Evolutionary conservation across 2,113 vertebrate species (phyloP), one percentile per base, ranked within the genome.

Genomic region (Chauna torquata): DNA sequence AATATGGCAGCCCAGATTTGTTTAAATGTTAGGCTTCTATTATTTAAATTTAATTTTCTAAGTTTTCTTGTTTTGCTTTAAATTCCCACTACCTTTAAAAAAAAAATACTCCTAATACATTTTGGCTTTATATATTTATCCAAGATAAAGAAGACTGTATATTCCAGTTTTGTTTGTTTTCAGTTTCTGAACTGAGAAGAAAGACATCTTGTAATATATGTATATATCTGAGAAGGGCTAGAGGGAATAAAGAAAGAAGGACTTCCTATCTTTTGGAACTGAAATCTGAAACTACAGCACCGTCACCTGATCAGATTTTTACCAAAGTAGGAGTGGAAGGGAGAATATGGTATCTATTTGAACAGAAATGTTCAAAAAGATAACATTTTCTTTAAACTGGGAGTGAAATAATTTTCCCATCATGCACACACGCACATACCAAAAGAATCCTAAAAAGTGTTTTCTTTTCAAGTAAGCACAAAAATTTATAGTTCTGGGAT

Each of bases 351-450:
- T 8, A 50, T 85, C 13, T 59, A 22, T 59, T 76, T 61, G 65
- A 89, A 84, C 30, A 92, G 27, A 65, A 85, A 85, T n/a, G 6
- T 79, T 92, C 36, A 71, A 40, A 69, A 84, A 92, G 50, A 11
- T 49, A 36, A 44, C 20, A 36, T 54, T 9, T 2, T 69, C 12
- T 45, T 86, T 89, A 86, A 74, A 36, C 11, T 47, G 57, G 40
- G 22, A 77, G 20, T 52, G 27, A 4, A 16, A 64, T 62, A 1
- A 50, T 86, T 91, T 91, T 57, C 36, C 49, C 30, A 52, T 70
- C 40, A 19, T 0, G 1, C 38, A 28, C 12, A 20, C 11, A 24
- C 5, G 7, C 17, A 61, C 7, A 24, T 0, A 57, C 32, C 25
- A n/a, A 49, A 55, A 24, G 11, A 57, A 36, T 70, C 54, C 69